phyloP scores from a whole-genome alignment of 2,888 invertebrate genomes.

The Amphipoea lucens region DNA sequence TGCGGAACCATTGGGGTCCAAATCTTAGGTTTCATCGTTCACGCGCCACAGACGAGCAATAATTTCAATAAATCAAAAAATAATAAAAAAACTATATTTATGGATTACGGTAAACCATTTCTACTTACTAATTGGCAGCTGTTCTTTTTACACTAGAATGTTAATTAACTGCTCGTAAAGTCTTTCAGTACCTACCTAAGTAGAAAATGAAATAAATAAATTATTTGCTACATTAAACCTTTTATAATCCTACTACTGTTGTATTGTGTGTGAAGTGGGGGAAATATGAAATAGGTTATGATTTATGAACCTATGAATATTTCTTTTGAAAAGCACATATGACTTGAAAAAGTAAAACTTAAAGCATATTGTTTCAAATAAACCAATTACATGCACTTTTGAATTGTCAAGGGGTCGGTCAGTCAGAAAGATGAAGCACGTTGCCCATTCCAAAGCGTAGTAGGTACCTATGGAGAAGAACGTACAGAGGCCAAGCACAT shows the following conservation, averaged over 20 bases:
- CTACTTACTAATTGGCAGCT: constrained; percentile 32
- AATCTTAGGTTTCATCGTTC: constrained; percentile 46
- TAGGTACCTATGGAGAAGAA: no score
- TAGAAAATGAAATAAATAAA: constrained; percentile 28
- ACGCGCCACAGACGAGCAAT: constrained; percentile 35
- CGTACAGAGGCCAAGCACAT: no score
- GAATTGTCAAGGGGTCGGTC: no score
- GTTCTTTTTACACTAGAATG: constrained; percentile 22
- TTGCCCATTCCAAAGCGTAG: no score
- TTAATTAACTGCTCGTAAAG: constrained; percentile 29
- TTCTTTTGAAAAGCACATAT: background rate
- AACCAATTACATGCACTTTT: no score
- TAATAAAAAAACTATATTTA: background rate
- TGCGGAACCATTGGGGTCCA: constrained; percentile 36
- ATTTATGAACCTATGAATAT: no score
- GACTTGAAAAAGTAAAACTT: no score
- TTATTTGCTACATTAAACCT: background rate
- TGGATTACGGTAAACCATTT: constrained; percentile 17
- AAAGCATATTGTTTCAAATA: no score
- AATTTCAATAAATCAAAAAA: constrained; percentile 36
- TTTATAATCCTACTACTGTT: background rate
- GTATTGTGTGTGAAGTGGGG: background rate
- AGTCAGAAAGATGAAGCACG: no score
- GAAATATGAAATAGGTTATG: background rate
- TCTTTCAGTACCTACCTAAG: constrained; percentile 1